These are phyloP conservation scores for Nannoperca australis DNA, from an alignment of 2,797 vertebrate species.

Conservation along the genomic window DNA sequence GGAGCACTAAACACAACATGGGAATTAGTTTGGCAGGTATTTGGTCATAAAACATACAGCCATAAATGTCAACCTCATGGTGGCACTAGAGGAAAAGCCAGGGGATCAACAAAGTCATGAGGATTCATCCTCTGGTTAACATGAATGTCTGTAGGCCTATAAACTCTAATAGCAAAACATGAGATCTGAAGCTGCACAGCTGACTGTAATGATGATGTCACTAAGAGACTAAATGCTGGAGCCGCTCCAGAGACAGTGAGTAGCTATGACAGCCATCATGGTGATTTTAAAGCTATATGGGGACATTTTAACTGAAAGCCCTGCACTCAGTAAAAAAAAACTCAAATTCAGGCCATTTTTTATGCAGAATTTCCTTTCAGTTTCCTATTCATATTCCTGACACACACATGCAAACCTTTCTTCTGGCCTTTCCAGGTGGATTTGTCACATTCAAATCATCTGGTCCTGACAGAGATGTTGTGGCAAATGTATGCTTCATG, in stretches of 20 bases:
- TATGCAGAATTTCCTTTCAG: neutral
- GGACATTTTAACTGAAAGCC: neutral
- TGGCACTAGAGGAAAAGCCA: no score
- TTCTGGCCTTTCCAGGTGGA: neutral
- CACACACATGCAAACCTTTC: neutral
- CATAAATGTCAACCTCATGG: no score
- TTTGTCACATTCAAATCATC: conserved; percentile 17
- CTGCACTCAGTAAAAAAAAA: conserved; percentile 6
- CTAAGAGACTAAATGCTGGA: neutral
- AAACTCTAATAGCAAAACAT: neutral
- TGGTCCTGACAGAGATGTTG: neutral
- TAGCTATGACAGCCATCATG: neutral
- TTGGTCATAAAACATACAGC: no score
- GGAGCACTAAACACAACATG: neutral
- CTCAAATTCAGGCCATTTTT: conserved; percentile 6
- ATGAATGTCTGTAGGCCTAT: neutral
- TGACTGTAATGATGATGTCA: neutral
- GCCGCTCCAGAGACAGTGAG: conserved; percentile 10
- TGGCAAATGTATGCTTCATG: conserved; percentile 7
- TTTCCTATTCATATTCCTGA: neutral
- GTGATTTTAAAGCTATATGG: neutral
- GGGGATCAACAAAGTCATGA: neutral
- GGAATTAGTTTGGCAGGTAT: no score
- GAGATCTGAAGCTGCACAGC: neutral
- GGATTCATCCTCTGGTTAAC: neutral